A percentile compares a stretch with the other conserved stretches of the same genome.
Evolutionary conservation across 1,140 invertebrate genomes (phyloP).

Genomic region (Cherax quadricarinatus): DNA sequence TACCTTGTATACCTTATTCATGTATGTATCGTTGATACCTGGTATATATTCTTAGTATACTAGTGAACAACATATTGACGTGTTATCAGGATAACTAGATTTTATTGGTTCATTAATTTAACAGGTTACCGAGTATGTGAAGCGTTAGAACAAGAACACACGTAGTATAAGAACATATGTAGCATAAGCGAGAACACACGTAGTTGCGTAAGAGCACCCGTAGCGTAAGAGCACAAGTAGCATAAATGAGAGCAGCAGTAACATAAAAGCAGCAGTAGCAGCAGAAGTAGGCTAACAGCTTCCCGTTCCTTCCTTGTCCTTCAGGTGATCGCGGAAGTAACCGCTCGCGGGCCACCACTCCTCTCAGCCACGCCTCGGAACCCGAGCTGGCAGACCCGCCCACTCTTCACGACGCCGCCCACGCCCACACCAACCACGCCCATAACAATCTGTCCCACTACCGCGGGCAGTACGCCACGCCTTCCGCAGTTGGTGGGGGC

Average conservation of each 20-base stretch:
- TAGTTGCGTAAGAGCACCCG: no score
- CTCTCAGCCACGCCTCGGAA: constrained; percentile 62
- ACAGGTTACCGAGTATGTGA: no score
- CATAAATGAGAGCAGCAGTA: not conserved
- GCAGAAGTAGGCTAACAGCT: constrained; percentile 31
- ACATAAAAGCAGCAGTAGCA: not conserved
- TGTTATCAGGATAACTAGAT: no score
- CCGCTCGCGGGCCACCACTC: constrained; percentile 61
- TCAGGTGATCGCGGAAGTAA: constrained; percentile 60
- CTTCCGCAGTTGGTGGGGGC: not conserved
- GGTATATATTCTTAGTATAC: no score
- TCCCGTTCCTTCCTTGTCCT: constrained; percentile 2
- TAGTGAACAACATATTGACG: no score
- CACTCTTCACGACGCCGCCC: constrained; percentile 38
- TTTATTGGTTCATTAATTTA: no score
- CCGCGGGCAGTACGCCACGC: constrained; percentile 44
- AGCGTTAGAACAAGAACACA: no score
- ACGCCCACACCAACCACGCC: constrained; percentile 16
- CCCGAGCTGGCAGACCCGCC: constrained; percentile 62
- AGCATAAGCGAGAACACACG: no score
- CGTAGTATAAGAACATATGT: no score
- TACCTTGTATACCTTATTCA: no score
- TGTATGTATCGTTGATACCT: no score
- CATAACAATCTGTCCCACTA: constrained; percentile 66
- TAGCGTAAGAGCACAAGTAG: no score